These are phyloP conservation scores for Rhingia campestris DNA, from an alignment of 2,888 invertebrate species.

Conservation along the genomic window DNA sequence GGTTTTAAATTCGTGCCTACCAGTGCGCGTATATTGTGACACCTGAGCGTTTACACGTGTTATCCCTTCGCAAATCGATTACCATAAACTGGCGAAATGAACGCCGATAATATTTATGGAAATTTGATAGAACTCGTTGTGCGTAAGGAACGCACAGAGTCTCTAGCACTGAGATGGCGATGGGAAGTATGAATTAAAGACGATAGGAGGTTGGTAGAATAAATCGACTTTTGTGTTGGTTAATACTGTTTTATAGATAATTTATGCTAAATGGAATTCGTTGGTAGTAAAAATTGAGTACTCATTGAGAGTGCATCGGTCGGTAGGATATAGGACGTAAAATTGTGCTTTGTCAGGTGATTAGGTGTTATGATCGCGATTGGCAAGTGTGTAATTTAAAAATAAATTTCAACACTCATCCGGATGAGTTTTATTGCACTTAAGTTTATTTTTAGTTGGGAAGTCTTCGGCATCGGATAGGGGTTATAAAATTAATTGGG, in stretches of 20 bases:
- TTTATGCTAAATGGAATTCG: slow-evolving; percentile 32
- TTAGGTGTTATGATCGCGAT: slow-evolving; percentile 25
- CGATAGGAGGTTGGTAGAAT: background rate
- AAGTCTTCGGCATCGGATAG: no score
- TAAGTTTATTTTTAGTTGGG: no score
- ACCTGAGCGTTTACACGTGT: slow-evolving; percentile 22
- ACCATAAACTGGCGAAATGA: slow-evolving; percentile 59
- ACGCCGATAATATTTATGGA: slow-evolving; percentile 65
- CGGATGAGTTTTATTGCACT: no score
- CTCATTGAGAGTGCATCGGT: background rate
- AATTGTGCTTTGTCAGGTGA: slow-evolving; percentile 24
- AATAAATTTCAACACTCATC: no score
- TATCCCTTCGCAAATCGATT: slow-evolving; percentile 57
- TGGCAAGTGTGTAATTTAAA: background rate
- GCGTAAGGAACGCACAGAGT: slow-evolving; percentile 12
- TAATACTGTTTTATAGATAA: slow-evolving; percentile 12
- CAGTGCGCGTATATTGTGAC: slow-evolving; percentile 24
- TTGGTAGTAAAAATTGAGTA: slow-evolving; percentile 14
- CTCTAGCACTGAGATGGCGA: slow-evolving; percentile 14
- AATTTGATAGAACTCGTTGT: slow-evolving; percentile 52
- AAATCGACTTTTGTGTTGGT: slow-evolving; percentile 1
- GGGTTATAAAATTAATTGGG: no score
- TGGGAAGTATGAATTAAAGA: slow-evolving; percentile 3
- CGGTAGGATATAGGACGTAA: slow-evolving; percentile 8
- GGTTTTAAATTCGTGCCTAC: slow-evolving; percentile 19